Conservation (phyloP, 2,113 vertebrate genomes). For the Sinocyclocheilus maitianheensis region DNA sequence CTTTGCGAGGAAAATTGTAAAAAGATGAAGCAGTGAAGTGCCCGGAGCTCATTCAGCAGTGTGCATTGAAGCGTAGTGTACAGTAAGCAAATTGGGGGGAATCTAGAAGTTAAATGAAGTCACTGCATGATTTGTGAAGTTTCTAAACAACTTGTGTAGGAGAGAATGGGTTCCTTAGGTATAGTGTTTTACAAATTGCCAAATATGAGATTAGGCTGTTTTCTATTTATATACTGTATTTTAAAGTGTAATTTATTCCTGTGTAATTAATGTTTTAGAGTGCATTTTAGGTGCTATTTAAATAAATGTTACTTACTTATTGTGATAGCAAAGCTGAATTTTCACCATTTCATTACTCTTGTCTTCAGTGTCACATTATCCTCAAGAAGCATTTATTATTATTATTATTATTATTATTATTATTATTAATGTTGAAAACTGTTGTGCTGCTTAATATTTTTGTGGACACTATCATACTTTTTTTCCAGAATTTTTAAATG, state of each 20-base stretch:
- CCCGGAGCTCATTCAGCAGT: neutral
- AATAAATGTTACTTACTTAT: no score
- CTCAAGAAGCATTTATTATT: no score
- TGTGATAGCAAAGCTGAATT: no score
- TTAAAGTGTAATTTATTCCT: neutral
- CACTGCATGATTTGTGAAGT: neutral
- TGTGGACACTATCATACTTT: no score
- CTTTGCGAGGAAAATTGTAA: neutral
- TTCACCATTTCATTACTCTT: no score
- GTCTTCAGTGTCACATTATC: no score
- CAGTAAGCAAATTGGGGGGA: neutral
- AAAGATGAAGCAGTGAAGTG: neutral
- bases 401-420: no score
- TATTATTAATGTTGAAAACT: no score
- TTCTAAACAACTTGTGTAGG: neutral
- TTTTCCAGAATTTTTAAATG: no score
- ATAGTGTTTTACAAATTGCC: neutral
- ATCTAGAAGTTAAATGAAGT: neutral
- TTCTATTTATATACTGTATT: neutral
- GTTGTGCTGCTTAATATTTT: no score
- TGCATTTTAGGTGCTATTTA: no score
- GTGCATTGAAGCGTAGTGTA: neutral
- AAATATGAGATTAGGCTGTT: neutral
- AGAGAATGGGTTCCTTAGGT: neutral
- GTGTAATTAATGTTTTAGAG: no score